Percentiles rank a stretch among this genome's conserved stretches.
These are phyloP conservation scores for Deroptyus accipitrinus DNA, from an alignment of 2,113 vertebrate species.

Conservation along the genomic window DNA sequence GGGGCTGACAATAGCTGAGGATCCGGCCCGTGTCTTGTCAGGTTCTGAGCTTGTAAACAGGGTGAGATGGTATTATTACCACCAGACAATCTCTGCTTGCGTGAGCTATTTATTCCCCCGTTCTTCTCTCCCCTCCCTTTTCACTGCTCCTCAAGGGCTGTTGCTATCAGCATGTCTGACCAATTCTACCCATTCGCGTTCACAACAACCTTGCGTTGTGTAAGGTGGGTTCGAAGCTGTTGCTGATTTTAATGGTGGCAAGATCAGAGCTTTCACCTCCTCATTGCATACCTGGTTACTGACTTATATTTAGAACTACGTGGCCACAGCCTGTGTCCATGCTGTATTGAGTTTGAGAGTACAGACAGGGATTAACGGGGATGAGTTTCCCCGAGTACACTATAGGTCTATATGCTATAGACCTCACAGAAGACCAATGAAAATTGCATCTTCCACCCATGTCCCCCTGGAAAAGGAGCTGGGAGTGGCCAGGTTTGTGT, in stretches of 20 bases:
- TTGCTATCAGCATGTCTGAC: not conserved
- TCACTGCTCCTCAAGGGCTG: not conserved
- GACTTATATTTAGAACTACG: not conserved
- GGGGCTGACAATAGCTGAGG: not conserved
- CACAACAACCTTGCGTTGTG: not conserved
- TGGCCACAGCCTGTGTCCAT: rapidly evolving
- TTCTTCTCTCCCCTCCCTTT: not conserved
- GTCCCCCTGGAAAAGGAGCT: rapidly evolving
- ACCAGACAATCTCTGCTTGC: not conserved
- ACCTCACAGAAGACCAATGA: too few relatives aligned
- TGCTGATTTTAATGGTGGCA: not conserved
- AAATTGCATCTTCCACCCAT: rapidly evolving
- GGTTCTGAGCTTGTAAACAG: not conserved
- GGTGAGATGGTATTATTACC: not conserved
- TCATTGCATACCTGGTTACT: too few relatives aligned
- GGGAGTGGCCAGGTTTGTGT: not conserved
- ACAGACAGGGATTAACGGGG: not conserved
- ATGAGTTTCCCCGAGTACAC: not conserved
- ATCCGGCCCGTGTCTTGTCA: not conserved
- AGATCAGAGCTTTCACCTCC: too few relatives aligned
- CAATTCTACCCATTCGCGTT: rapidly evolving
- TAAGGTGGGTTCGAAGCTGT: not conserved
- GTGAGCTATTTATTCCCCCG: not conserved
- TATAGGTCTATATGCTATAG: not conserved
- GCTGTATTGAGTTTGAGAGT: rapidly evolving